Evolutionary conservation across 64 coral and sea anemone genomes (phyloP).

Genomic region (Pocillopora damicornis): DNA sequence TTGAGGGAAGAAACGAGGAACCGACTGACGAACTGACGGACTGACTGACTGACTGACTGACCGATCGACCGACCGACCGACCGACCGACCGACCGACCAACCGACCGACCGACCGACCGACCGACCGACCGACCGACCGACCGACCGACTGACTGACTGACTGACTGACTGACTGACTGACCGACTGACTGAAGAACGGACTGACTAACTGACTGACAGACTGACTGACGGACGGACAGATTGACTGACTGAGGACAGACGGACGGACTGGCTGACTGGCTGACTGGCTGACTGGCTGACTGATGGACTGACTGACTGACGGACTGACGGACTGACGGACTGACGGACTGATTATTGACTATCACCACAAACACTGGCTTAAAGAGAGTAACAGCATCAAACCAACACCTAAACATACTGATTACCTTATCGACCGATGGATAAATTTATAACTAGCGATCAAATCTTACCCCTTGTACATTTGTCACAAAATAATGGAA

Average conservation of each 20-base stretch:
- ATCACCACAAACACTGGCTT: background rate
- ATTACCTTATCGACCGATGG: background rate
- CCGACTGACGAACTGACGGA: background rate
- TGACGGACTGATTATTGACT: background rate
- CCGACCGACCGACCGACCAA: background rate
- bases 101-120: no score
- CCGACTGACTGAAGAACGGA: background rate
- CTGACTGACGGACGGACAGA: background rate
- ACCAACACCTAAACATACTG: background rate
- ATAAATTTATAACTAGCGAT: background rate
- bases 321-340: background rate
- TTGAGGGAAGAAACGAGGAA: background rate
- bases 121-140: background rate
- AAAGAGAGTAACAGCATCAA: no score
- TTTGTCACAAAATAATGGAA: slow-evolving; percentile 67
- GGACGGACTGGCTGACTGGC: background rate
- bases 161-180: no score
- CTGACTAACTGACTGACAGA: background rate
- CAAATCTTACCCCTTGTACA: slow-evolving; percentile 72
- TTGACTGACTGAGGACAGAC: background rate
- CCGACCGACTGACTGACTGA: background rate
- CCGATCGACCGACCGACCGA: background rate
- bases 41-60: background rate
- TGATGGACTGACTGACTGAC: background rate
- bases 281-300: background rate